Evolutionary conservation across 2,113 vertebrate genomes (phyloP).

Genomic region (Lipophrys pholis): DNA sequence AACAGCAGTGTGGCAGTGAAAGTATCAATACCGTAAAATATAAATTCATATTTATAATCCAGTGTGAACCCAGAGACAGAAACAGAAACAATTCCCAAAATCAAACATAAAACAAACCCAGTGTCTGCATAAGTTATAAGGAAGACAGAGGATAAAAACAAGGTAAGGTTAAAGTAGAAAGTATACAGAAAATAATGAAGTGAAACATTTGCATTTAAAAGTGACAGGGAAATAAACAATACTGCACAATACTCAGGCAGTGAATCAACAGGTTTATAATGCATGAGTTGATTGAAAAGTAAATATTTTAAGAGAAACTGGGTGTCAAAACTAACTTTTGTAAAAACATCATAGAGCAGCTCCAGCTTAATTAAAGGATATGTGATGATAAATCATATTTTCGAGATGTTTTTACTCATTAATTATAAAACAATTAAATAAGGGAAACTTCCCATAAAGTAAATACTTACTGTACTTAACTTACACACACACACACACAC

Average conservation of each 20-base stretch:
- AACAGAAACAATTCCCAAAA: neutral
- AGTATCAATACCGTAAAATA: neutral
- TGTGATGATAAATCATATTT: too few species aligned
- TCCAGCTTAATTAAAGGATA: neutral
- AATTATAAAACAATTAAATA: too few species aligned
- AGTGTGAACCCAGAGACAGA: neutral
- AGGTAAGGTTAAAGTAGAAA: neutral
- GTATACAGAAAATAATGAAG: neutral
- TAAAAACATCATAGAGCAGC: neutral
- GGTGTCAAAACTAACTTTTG: neutral
- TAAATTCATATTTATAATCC: neutral
- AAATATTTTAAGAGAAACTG: neutral
- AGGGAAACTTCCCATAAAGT: too few species aligned
- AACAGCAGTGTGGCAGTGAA: neutral
- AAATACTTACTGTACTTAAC: too few species aligned
- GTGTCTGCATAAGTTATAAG: neutral
- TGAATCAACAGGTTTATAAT: neutral
- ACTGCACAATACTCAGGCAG: neutral
- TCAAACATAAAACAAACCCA: neutral
- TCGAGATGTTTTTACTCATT: neutral
- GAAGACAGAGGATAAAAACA: neutral
- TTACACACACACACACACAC: too few species aligned
- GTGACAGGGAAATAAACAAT: neutral
- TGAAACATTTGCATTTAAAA: neutral
- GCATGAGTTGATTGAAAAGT: neutral